Base-by-base conservation (phyloP, 2,888 invertebrate species). In the Incurvaria masculella region DNA sequence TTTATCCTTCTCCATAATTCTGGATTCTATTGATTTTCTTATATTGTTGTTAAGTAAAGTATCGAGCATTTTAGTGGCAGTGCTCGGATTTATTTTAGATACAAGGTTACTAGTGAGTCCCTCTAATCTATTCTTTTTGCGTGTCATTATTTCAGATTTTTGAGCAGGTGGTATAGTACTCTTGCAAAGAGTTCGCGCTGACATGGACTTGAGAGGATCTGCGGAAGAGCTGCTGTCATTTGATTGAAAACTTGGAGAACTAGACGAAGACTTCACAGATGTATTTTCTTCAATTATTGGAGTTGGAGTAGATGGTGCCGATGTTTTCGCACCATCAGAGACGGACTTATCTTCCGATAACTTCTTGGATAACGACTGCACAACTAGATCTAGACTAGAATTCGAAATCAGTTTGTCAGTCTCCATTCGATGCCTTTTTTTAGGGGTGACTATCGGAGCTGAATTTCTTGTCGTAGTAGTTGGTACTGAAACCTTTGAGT, bases 381-480 rank as follows among this genome's bases (percentile, higher is more conserved):
- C 79, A 2, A 79, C 79, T 58, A 70, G 68, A 58, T 79, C 76
- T 49, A 80, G 64, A 49, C 65, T 72, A 6, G 72, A 66, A 56
- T 68, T 63, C 44, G 68, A 61, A 40, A 71, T 62, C 33, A 64
- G 68, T 56, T 73, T 76, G 39, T 83, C 82, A 20, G 82, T 76
- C 68, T 88, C 88, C 45, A 86, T 59, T 52, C 88, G 71, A 59
- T 88, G 88, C 1, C 88, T 76, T 59, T 89, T 89, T 59, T 89
- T 89, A 1, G 89, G 88, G 1, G 89, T 88, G 1, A 86, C 85
- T 19, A 78, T 76, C 19, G 78, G 79, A 18, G 78, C 72, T 8
- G 69, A 61, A 58, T 73, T 71, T 46, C 71, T 66, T 27, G 49
- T 50, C 3, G 14, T n/a, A 4, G 10, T 23, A 3, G 6, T 14